Evolutionary conservation across 1,140 invertebrate genomes (phyloP), one percentile per base, ranked within the genome.

Genomic region (Drosophila subpulchrella): DNA sequence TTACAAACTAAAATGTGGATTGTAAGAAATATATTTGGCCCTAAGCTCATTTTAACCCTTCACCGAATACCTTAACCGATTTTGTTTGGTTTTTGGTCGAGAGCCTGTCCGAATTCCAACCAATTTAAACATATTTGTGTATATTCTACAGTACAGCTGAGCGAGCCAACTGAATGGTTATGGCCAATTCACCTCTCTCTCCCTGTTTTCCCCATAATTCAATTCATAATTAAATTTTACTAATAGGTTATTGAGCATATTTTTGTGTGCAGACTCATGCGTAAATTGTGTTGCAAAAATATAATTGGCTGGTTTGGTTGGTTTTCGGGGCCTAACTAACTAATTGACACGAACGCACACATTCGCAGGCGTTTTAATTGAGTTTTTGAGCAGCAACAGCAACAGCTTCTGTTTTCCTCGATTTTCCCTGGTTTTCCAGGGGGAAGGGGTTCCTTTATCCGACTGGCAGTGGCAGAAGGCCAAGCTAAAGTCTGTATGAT

Each of bases 281-380:
- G 60, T 62, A 75, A 75, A 82, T 74, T 86, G 66, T 81, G 67
- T 78, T 59, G 53, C 74, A 55, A 78, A 58, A 58, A 85, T 78
- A 81, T 71, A 85, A 85, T 86, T 88, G 82, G 65, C 61, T 62
- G n/a, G 27, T 38, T 70, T 65, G 48, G 34, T 70, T 65, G 48
- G 34, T 38, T 41, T 41, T 32, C 41, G 44, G 51, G 54, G 11
- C 13, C 27, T 27, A 27, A 27, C 51, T 20, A 41, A 58, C 58
- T 73, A 68, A 60, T 68, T 54, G 62, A 67, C 53, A 44, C 34
- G 30, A 51, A 36, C 20, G 24, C 53, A 41, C 34, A 74, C 27
- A 61, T 30, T 53, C 41, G 48, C 32, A 59, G 56, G 67, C 59
- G 80, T 80, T 85, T 84, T 84, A 84, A 84, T 84, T 84, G 81